Evolutionary conservation across 2,113 vertebrate genomes (phyloP).

Genomic region (Cyphomyrus plagiostoma): DNA sequence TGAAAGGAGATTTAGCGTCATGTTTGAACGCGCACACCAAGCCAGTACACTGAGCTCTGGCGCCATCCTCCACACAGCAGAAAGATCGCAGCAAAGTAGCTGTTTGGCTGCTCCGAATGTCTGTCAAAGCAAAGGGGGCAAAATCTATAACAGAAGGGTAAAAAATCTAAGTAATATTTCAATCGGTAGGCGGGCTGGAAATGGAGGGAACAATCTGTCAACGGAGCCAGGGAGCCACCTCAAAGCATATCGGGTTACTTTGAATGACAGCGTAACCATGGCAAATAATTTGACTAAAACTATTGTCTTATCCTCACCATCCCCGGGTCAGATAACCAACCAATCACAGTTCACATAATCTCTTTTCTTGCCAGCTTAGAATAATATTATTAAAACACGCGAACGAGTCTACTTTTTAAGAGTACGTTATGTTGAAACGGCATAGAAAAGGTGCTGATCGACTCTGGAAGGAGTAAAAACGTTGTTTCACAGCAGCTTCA

Average conservation of each 20-base stretch:
- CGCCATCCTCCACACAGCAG: slow-evolving; percentile 50
- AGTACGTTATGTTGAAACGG: slow-evolving; percentile 68
- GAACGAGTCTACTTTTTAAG: slow-evolving; percentile 58
- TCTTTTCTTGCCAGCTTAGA: slow-evolving; percentile 95
- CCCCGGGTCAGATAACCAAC: slow-evolving; percentile 95
- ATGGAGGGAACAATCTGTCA: slow-evolving; percentile 77
- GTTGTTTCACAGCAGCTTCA: slow-evolving; percentile 48
- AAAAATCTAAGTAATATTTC: slow-evolving; percentile 68
- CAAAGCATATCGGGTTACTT: slow-evolving; percentile 87
- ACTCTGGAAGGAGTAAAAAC: slow-evolving; percentile 52
- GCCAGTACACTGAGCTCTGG: slow-evolving; percentile 38
- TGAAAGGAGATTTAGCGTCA: slow-evolving; percentile 18
- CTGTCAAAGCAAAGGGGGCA: slow-evolving; percentile 63
- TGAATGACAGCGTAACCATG: slow-evolving; percentile 99
- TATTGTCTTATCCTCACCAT: slow-evolving; percentile 97
- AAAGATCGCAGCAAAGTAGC: slow-evolving; percentile 37
- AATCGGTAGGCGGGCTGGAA: slow-evolving; percentile 67
- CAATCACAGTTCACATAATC: slow-evolving; percentile 96
- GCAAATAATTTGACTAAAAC: slow-evolving; percentile 98
- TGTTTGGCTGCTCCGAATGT: slow-evolving; percentile 71
- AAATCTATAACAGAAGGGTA: slow-evolving; percentile 44
- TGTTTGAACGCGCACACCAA: background rate
- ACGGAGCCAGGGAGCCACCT: slow-evolving; percentile 81
- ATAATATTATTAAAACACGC: slow-evolving; percentile 96
- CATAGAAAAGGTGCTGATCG: slow-evolving; percentile 58